Base-by-base conservation (phyloP, 2,888 invertebrate species). In the Sarcophaga subvicina region DNA sequence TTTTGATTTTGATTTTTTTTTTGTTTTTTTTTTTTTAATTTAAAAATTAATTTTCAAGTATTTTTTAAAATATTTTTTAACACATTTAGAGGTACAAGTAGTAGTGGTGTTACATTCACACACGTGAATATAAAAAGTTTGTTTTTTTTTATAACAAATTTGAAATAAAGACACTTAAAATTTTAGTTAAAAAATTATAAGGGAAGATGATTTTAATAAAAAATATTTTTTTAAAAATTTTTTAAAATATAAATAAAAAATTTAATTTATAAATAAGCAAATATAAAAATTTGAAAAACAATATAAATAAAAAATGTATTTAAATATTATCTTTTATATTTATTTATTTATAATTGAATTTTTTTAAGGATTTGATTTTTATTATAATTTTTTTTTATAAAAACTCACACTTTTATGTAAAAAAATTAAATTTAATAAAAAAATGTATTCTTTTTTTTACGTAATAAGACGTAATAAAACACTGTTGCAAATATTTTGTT, bases 121-220 rank as follows among this genome's bases (percentile, higher is more conserved):
- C 49, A 85, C 67, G 67, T 37, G 79, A n/a, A 71, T 47, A 81
- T 49, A 37, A 37, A 37, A 37, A 37, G 37, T 37, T 37, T 37
- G n/a, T 64, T 54, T 47, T 37, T 37, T 37, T 37, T 49, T 66
- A 25, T 47, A 78, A 77, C 75, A 71, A 89, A 90, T 90, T 90
- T 90, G 90, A 91, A 93, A 92, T 92, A 92, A 92, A 93, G 91
- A 93, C 92, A 93, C 92, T 93, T 93, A 91, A 93, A 92, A 91
- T 92, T 83, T 93, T 92, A 91, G 90, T 89, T 89, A 84, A 90
- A 82, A 37, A 81, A 87, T 81, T 67, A 79, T 90, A 89, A 89
- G 89, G 49, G 63, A 4, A 49, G 6, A 37, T 37, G 37, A 37
- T 37, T 49, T 49, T 80, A 76, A 79, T 47, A 54, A 66, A 79